Conservation (phyloP, 2,797 vertebrate genomes). For the Oophaga sylvatica region DNA sequence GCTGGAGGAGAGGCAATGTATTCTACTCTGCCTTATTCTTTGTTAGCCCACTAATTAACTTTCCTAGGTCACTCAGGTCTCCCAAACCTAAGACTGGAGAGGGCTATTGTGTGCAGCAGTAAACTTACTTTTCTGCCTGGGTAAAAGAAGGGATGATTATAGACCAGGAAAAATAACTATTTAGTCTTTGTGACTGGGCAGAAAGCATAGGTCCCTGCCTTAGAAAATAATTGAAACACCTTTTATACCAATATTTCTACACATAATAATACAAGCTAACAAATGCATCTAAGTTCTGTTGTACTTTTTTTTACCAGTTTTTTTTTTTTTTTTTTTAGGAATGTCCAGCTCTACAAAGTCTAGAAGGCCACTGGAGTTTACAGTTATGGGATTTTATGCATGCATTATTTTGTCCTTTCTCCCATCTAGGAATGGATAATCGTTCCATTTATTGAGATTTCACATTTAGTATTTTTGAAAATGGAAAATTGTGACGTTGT, state of each 20-base stretch:
- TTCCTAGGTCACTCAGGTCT: constrained; percentile 99
- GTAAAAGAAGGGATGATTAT: constrained; percentile 97
- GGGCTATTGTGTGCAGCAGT: constrained; percentile 98
- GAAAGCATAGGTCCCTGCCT: constrained; percentile 94
- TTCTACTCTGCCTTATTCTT: constrained; percentile 99
- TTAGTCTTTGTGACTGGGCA: constrained; percentile 94
- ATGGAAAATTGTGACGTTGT: too few species aligned
- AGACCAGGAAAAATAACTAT: constrained; percentile 99
- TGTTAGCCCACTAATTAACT: constrained; percentile 99
- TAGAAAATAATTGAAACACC: constrained; percentile 83
- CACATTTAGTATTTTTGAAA: too few species aligned
- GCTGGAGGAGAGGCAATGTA: constrained; percentile 99
- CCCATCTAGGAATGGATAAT: too few species aligned
- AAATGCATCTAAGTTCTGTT: constrained; percentile 77
- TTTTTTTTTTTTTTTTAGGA: constrained; percentile 54
- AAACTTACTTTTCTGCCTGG: constrained; percentile 99
- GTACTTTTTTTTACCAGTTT: constrained; percentile 68
- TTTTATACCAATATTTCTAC: constrained; percentile 83
- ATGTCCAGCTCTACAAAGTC: constrained; percentile 71
- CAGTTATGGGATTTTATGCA: constrained; percentile 66
- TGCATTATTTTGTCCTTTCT: too few species aligned
- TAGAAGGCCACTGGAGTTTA: constrained; percentile 69
- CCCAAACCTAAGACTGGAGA: constrained; percentile 99
- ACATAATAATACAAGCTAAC: constrained; percentile 80
- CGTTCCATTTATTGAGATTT: too few species aligned